phyloP scores from a whole-genome alignment of 2,797 vertebrate species.

The Danio choprae region DNA sequence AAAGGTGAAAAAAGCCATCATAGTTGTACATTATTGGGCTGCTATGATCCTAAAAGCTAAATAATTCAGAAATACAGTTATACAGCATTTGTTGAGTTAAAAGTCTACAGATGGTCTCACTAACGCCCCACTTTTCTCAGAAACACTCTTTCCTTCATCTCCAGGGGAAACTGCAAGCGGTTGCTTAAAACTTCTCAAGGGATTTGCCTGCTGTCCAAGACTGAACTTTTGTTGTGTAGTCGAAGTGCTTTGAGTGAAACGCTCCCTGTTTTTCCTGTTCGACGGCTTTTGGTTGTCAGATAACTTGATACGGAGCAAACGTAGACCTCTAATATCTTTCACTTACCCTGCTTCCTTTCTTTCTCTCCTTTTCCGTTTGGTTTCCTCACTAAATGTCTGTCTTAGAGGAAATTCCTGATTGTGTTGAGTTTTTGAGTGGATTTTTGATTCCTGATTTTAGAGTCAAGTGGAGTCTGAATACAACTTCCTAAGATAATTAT shows the following conservation, averaged over 20 bases:
- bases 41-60: constrained; percentile 15
- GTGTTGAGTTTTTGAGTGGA: too few relatives aligned
- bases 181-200: constrained; percentile 43
- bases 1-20: constrained; percentile 23
- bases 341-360: constrained; percentile 29
- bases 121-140: constrained; percentile 22
- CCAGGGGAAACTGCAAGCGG: constrained; percentile 50
- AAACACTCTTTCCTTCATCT: constrained; percentile 47
- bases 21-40: background rate
- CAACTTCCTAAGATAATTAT: too few relatives aligned
- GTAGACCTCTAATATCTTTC: constrained; percentile 30
- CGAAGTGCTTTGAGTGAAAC: constrained; percentile 32
- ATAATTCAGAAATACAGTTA: constrained; percentile 24
- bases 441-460: too few relatives aligned
- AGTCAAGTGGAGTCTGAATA: too few relatives aligned
- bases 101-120: constrained; percentile 17
- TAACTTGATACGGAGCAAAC: constrained; percentile 28
- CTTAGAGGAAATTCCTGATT: constrained; percentile 17
- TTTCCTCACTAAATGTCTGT: background rate
- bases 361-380: constrained; percentile 26
- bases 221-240: constrained; percentile 39
- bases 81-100: background rate
- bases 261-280: constrained; percentile 39
- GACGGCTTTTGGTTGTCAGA: constrained; percentile 33
- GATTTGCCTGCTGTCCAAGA: constrained; percentile 20